These are phyloP conservation scores for Brotula barbata DNA, from an alignment of 2,797 vertebrate species.

Conservation along the genomic window DNA sequence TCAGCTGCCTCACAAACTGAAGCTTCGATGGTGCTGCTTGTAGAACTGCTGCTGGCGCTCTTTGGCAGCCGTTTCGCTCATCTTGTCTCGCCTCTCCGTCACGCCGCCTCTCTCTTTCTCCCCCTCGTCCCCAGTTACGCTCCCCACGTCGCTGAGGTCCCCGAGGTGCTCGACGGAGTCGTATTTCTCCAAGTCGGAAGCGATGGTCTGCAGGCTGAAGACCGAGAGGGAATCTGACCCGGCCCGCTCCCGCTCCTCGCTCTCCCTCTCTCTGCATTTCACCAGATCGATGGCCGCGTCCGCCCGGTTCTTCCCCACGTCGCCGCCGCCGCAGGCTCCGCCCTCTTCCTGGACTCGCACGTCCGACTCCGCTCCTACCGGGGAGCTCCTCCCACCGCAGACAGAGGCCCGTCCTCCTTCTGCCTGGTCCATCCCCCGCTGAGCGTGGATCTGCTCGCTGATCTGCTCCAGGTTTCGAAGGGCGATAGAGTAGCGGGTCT, in stretches of 20 bases:
- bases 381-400: slow-evolving; percentile 80
- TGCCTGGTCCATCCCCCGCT: slow-evolving; percentile 68
- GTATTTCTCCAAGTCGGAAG: slow-evolving; percentile 91
- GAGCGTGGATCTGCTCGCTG: slow-evolving; percentile 93
- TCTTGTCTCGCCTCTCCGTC: slow-evolving; percentile 49
- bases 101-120: slow-evolving; percentile 53
- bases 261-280: slow-evolving; percentile 68
- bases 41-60: slow-evolving; percentile 73
- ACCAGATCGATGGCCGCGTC: slow-evolving; percentile 74
- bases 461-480: slow-evolving; percentile 91
- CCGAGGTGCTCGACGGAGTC: slow-evolving; percentile 91
- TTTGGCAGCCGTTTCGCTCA: slow-evolving; percentile 44
- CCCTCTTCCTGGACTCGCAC: slow-evolving; percentile 46
- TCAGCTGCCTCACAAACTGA: slow-evolving; percentile 78
- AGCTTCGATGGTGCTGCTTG: slow-evolving; percentile 81
- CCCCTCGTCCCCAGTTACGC: slow-evolving; percentile 68
- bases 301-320: slow-evolving; percentile 41
- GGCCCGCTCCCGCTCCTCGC: slow-evolving; percentile 67
- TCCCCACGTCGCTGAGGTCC: slow-evolving; percentile 82
- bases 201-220: slow-evolving; percentile 91
- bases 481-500: slow-evolving; percentile 88
- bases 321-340: slow-evolving; percentile 55
- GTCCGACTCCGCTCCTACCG: slow-evolving; percentile 83
- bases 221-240: slow-evolving; percentile 86
- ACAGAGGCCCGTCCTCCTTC: slow-evolving; percentile 47